A percentile compares a stretch with the other conserved stretches of the same genome.
Evolutionary conservation across 1,140 invertebrate genomes (phyloP).

Genomic region (Drosophila ambigua): DNA sequence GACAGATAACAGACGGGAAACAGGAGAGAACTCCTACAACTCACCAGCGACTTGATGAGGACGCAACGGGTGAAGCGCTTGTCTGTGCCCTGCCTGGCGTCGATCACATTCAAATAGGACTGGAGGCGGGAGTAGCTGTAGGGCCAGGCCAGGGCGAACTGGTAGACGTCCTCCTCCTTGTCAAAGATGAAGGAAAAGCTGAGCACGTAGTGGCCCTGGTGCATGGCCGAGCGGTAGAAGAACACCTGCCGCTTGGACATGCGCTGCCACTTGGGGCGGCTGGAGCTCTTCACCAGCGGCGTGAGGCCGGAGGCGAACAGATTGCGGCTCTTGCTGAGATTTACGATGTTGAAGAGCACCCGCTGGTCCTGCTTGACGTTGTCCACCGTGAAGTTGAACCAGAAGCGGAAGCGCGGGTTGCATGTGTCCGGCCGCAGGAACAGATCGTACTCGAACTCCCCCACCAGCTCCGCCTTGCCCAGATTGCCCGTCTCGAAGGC

Average conservation of each 20-base stretch:
- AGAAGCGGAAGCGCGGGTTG: slow-evolving; percentile 95
- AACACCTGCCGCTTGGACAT: slow-evolving; percentile 94
- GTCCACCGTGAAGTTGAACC: slow-evolving; percentile 99
- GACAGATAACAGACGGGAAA: not conserved
- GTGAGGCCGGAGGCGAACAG: slow-evolving; percentile 96
- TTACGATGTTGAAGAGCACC: slow-evolving; percentile 98
- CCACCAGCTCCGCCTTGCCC: slow-evolving; percentile 96
- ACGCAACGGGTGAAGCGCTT: slow-evolving; percentile 65
- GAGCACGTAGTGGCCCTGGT: slow-evolving; percentile 96
- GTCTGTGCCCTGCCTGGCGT: slow-evolving; percentile 84
- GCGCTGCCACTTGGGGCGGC: slow-evolving; percentile 94
- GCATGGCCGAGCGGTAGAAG: slow-evolving; percentile 95
- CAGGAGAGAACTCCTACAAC: not conserved
- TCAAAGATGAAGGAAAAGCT: slow-evolving; percentile 98
- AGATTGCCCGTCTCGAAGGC: slow-evolving; percentile 99
- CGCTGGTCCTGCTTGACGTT: slow-evolving; percentile 97
- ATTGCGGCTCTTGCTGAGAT: slow-evolving; percentile 96
- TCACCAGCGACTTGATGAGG: slow-evolving; percentile 70
- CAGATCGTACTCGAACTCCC: slow-evolving; percentile 97
- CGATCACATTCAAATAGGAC: slow-evolving; percentile 91
- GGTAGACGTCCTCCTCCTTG: slow-evolving; percentile 95
- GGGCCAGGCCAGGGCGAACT: slow-evolving; percentile 96
- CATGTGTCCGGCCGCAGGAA: slow-evolving; percentile 98
- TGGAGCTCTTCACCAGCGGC: slow-evolving; percentile 96
- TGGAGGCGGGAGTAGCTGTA: slow-evolving; percentile 97